These are phyloP conservation scores for Spilogale gracilis DNA, from an alignment of 2,113 vertebrate genomes.

Conservation along the genomic window DNA sequence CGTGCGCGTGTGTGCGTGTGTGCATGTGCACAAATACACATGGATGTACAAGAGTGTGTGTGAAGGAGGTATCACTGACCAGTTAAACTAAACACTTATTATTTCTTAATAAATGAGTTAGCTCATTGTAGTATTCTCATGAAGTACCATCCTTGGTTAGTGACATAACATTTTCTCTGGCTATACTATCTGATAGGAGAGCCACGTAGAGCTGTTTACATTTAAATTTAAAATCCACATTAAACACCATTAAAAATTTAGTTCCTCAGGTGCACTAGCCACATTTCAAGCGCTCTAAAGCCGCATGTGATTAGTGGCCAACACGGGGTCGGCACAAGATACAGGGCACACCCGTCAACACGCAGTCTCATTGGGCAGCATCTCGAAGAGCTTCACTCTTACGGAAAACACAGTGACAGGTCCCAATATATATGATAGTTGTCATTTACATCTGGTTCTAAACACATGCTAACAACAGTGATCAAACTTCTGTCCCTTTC, in stretches of 20 bases:
- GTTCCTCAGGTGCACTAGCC: neutral
- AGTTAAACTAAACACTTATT: neutral
- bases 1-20: too few relatives aligned
- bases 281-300: neutral
- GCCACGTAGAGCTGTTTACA: neutral
- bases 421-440: neutral
- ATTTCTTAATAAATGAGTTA: neutral
- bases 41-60: neutral
- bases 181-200: neutral
- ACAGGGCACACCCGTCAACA: neutral
- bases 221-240: neutral
- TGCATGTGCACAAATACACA: neutral
- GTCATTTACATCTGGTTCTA: neutral
- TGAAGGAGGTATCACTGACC: neutral
- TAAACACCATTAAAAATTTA: neutral
- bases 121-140: neutral
- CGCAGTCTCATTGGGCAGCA: neutral
- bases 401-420: neutral
- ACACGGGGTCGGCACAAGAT: neutral
- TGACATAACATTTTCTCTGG: neutral
- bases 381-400: too few relatives aligned
- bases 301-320: neutral
- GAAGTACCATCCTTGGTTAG: neutral
- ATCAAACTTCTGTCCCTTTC: slow-evolving; percentile 48
- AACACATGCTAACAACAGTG: neutral